phyloP scores from a whole-genome alignment of 2,113 vertebrate species.

The Oostethus manadensis region DNA sequence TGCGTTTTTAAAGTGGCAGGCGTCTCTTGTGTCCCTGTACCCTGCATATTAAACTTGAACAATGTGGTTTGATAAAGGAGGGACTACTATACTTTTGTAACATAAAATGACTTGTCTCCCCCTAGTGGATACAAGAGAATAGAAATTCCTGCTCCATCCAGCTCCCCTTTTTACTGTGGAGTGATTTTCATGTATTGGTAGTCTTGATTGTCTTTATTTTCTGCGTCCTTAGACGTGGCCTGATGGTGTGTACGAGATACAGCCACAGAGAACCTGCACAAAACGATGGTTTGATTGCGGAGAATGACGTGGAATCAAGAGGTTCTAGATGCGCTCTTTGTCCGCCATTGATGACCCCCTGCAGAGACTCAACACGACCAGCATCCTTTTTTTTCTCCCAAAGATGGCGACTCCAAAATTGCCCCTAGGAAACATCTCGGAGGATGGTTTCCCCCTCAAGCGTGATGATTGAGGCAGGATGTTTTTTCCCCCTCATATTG shows the following conservation, averaged over 20 bases:
- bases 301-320: conserved; percentile 25
- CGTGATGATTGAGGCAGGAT: neutral
- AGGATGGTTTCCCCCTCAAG: conserved; percentile 3
- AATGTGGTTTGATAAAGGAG: too few relatives aligned
- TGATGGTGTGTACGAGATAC: conserved; percentile 66
- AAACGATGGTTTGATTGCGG: conserved; percentile 16
- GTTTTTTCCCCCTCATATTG: conserved; percentile 62
- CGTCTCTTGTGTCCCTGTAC: too few relatives aligned
- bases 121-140: too few relatives aligned
- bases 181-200: neutral
- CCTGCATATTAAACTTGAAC: too few relatives aligned
- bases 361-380: conserved; percentile 7
- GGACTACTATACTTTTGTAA: too few relatives aligned
- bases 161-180: too few relatives aligned
- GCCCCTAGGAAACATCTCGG: conserved; percentile 13
- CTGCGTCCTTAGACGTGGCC: conserved; percentile 76
- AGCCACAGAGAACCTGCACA: conserved; percentile 30
- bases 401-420: conserved; percentile 45
- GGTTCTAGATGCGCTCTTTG: conserved; percentile 20
- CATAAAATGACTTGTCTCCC: neutral
- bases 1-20: too few relatives aligned
- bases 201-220: neutral
- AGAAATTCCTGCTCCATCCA: too few relatives aligned
- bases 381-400: conserved; percentile 21
- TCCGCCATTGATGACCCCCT: conserved; percentile 1